These are phyloP conservation scores for Bradypodion pumilum DNA, from an alignment of 2,797 vertebrate species.

Conservation along the genomic window DNA sequence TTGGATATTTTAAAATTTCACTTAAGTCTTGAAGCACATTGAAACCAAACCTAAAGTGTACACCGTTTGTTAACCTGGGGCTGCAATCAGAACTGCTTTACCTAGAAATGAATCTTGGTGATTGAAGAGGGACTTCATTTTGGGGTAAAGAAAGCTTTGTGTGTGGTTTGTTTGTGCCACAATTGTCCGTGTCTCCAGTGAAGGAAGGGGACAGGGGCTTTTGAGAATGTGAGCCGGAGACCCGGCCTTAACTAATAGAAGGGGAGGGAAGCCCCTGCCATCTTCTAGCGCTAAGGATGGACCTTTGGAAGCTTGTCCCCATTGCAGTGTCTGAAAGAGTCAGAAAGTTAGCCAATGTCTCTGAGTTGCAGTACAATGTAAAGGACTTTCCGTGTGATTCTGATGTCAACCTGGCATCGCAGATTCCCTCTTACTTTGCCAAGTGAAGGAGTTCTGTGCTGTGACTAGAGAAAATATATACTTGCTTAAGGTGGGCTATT, in stretches of 20 bases:
- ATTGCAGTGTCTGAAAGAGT: not conserved
- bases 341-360: not conserved
- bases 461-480: not conserved
- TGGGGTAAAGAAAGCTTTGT: not conserved
- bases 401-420: not conserved
- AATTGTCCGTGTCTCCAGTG: not conserved
- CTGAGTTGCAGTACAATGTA: not conserved
- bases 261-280: too few relatives aligned
- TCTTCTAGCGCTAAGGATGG: not conserved
- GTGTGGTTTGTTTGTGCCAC: not conserved
- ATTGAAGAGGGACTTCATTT: not conserved
- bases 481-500: not conserved
- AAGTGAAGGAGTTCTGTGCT: not conserved
- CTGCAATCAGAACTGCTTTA: not conserved
- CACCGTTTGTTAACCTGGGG: conserved; percentile 22
- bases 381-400: too few relatives aligned
- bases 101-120: not conserved
- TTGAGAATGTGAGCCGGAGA: not conserved
- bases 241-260: not conserved
- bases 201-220: not conserved
- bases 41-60: conserved; percentile 6
- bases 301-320: too few relatives aligned
- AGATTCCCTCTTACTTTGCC: not conserved
- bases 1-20: conserved; percentile 4
- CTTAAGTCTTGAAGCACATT: conserved; percentile 30